Conservation (phyloP, 2,113 vertebrate species). For the Datnioides undecimradiatus region DNA sequence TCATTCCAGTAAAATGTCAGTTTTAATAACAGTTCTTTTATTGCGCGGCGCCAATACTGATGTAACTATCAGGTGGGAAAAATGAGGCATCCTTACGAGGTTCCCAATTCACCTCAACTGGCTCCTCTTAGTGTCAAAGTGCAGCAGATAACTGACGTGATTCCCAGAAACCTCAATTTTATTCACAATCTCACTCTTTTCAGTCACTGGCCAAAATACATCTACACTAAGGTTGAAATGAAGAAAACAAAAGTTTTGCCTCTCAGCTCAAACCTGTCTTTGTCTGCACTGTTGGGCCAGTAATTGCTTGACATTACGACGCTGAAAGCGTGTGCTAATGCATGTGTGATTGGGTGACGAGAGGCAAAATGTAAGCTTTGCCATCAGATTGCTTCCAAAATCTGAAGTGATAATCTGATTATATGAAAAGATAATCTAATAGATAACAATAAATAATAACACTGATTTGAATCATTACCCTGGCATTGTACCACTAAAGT, state of each 20-base stretch:
- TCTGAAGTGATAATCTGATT: too few species aligned
- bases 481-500: not conserved
- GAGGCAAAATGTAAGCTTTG: not conserved
- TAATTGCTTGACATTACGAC: too few species aligned
- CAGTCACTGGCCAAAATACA: not conserved
- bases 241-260: not conserved
- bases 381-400: not conserved
- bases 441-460: not conserved
- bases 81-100: not conserved
- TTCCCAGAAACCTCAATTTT: not conserved
- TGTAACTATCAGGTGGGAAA: not conserved
- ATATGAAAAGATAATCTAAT: too few species aligned
- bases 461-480: not conserved
- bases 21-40: not conserved
- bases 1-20: constrained; percentile 5
- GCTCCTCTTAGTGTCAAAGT: not conserved
- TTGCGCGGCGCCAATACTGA: not conserved
- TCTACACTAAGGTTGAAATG: not conserved
- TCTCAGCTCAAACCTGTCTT: not conserved
- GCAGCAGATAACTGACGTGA: not conserved
- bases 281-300: too few species aligned
- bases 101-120: constrained; percentile 1
- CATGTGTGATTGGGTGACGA: not conserved
- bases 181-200: not conserved
- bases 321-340: too few species aligned